Conservation (phyloP, 2,888 invertebrate species). For the Hydroisotoma schaefferi region DNA sequence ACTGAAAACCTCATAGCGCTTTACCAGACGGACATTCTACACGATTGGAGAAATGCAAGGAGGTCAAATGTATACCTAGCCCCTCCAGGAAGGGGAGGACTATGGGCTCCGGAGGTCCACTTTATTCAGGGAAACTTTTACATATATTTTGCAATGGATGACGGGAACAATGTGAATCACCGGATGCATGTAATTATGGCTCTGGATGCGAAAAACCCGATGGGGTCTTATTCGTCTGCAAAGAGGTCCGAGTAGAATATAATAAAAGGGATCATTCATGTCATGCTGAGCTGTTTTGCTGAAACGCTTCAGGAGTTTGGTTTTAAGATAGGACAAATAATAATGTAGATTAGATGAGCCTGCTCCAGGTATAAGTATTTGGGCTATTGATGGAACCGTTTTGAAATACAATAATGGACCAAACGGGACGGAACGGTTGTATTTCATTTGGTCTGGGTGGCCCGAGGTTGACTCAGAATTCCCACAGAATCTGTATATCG, state of each 20-base stretch:
- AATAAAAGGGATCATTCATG: no score
- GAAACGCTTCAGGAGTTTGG: no score
- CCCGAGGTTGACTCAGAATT: constrained; percentile 37
- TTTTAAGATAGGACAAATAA: no score
- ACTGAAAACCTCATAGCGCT: constrained; percentile 32
- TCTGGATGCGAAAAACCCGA: constrained; percentile 33
- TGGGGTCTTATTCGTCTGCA: constrained; percentile 34
- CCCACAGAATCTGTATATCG: constrained; percentile 47
- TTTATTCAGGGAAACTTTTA: constrained; percentile 34
- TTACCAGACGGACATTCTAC: constrained; percentile 26
- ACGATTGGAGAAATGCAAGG: constrained; percentile 34
- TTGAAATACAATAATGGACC: constrained; percentile 38
- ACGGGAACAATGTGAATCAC: constrained; percentile 42
- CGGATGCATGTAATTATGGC: constrained; percentile 43
- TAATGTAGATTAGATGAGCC: constrained; percentile 23
- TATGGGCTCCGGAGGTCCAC: constrained; percentile 42
- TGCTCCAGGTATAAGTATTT: constrained; percentile 34
- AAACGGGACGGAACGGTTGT: no score
- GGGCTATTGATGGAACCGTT: constrained; percentile 40
- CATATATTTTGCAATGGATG: constrained; percentile 36
- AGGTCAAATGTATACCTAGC: constrained; percentile 29
- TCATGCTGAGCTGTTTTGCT: no score
- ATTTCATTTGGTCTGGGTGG: constrained; percentile 44
- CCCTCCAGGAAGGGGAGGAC: constrained; percentile 19
- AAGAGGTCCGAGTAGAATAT: no score